These are phyloP conservation scores for Hemibagrus guttatus DNA, from an alignment of 2,797 vertebrate genomes.

Conservation along the genomic window DNA sequence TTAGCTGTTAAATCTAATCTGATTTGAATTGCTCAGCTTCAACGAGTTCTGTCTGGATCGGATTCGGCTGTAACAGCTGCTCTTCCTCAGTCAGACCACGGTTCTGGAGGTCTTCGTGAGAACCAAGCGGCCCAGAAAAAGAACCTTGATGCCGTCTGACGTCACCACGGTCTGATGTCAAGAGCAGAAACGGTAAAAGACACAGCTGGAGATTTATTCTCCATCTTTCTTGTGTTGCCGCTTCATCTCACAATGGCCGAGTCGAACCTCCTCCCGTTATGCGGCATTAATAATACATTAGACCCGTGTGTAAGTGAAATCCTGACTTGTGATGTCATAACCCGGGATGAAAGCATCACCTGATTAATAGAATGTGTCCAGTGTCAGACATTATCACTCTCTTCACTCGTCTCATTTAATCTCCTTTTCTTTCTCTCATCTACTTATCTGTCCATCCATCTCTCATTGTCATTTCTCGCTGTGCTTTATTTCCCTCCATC, in stretches of 20 bases:
- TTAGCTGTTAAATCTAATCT: neutral
- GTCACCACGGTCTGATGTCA: neutral
- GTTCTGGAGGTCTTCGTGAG: neutral
- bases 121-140: neutral
- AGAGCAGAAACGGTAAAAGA: neutral
- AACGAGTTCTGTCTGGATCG: neutral
- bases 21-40: neutral
- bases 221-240: neutral
- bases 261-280: neutral
- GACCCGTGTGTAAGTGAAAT: neutral
- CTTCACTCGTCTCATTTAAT: neutral
- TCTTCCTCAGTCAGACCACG: neutral
- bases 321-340: neutral
- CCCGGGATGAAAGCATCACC: neutral
- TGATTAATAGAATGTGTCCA: neutral
- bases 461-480: neutral
- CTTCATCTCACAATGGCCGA: too few species aligned
- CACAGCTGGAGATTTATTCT: neutral
- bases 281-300: neutral
- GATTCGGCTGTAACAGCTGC: neutral
- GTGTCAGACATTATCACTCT: neutral
- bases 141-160: neutral
- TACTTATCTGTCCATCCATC: neutral
- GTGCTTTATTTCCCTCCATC: neutral
- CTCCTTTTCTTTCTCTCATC: neutral